Evolutionary conservation across 2,797 vertebrate genomes (phyloP).

Genomic region (Acipenser ruthenus): DNA sequence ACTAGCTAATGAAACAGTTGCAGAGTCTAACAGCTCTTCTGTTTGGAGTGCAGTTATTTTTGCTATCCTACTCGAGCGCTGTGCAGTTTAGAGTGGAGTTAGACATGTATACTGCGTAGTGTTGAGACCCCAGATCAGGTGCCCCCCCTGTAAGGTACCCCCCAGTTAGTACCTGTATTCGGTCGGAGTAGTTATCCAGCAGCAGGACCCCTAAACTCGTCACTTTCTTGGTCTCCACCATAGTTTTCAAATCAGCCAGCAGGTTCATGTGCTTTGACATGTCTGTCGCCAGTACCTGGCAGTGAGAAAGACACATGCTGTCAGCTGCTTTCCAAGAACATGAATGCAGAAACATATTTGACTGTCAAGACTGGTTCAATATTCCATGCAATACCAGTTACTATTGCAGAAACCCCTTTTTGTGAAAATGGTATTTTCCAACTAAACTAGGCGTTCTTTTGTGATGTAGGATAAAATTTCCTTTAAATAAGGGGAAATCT

Average conservation of each 20-base stretch:
- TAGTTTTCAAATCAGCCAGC: slow-evolving; percentile 71
- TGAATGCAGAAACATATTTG: neutral
- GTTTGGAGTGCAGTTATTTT: too few relatives aligned
- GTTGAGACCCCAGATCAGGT: too few relatives aligned
- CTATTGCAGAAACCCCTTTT: too few relatives aligned
- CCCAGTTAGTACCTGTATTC: slow-evolving; percentile 65
- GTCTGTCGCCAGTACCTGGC: slow-evolving; percentile 69
- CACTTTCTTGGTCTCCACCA: slow-evolving; percentile 78
- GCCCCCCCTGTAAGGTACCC: neutral
- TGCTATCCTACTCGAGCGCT: too few relatives aligned
- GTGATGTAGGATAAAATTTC: too few relatives aligned
- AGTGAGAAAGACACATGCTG: neutral
- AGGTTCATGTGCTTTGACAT: slow-evolving; percentile 80
- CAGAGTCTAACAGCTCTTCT: too few relatives aligned
- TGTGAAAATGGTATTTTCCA: too few relatives aligned
- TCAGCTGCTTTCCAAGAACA: neutral
- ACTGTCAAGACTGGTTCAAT: neutral
- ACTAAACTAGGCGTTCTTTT: too few relatives aligned
- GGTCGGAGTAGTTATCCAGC: slow-evolving; percentile 72
- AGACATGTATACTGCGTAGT: too few relatives aligned
- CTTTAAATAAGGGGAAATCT: too few relatives aligned
- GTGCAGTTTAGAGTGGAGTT: too few relatives aligned
- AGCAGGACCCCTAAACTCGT: slow-evolving; percentile 73
- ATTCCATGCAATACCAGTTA: neutral
- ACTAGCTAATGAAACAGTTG: too few relatives aligned